These are phyloP conservation scores for Apodemus speciosus DNA, from an alignment of 2,113 vertebrate genomes.

Conservation along the genomic window DNA sequence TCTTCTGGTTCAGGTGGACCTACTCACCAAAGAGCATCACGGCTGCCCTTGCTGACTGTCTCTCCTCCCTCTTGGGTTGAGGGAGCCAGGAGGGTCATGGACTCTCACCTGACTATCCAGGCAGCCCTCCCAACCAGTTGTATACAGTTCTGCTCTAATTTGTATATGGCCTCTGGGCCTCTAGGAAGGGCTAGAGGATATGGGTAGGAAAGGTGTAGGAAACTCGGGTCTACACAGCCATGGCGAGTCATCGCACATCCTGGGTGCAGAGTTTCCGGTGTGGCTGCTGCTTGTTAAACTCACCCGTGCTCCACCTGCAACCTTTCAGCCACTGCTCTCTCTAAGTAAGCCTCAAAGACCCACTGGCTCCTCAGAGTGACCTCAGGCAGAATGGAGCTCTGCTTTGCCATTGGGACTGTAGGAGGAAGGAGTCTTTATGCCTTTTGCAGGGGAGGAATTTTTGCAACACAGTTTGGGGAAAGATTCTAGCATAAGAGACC, in stretches of 20 bases:
- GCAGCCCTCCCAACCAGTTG: not conserved
- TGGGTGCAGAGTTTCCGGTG: not conserved
- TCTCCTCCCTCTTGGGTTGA: not conserved
- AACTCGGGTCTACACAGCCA: not conserved
- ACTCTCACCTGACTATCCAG: not conserved
- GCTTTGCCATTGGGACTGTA: not conserved
- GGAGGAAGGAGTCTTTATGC: not conserved
- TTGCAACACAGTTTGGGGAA: not conserved
- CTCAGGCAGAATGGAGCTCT: not conserved
- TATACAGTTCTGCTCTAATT: not conserved
- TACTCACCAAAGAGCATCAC: not conserved
- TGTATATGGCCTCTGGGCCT: not conserved
- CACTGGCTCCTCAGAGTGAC: not conserved
- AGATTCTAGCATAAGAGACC: not conserved
- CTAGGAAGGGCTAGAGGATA: not conserved
- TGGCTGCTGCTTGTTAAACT: not conserved
- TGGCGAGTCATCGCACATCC: not conserved
- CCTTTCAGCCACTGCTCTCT: not conserved
- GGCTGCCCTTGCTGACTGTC: not conserved
- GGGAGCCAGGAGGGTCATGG: not conserved
- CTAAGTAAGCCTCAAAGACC: not conserved
- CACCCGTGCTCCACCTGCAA: not conserved
- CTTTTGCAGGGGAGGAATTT: not conserved
- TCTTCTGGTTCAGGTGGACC: not conserved
- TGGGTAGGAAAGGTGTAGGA: not conserved